Percentiles rank a stretch among this genome's conserved stretches.
phyloP scores from a whole-genome alignment of 2,113 vertebrate genomes.

The Phocoena phocoena region DNA sequence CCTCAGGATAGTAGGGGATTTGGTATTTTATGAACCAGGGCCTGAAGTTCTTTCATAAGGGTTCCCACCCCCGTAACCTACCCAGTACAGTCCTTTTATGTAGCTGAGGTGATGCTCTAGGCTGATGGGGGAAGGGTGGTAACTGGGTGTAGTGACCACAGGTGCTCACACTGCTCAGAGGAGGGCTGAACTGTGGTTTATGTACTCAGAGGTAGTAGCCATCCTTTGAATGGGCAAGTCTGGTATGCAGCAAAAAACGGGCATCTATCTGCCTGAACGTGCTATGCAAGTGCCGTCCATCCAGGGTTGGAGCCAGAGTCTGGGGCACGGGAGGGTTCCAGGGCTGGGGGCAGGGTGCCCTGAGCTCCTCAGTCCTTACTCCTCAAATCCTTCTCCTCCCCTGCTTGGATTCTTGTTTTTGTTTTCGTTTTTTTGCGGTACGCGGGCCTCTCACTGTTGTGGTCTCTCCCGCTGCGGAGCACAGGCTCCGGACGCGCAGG shows the following conservation, averaged over 20 bases:
- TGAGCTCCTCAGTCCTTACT: neutral
- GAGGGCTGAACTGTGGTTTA: neutral
- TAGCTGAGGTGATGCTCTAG: accelerated
- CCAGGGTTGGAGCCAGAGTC: neutral
- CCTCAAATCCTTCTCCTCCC: neutral
- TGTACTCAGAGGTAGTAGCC: neutral
- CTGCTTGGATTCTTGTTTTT: neutral
- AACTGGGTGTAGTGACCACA: neutral
- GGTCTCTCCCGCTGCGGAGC: too few species aligned
- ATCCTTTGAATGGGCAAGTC: neutral
- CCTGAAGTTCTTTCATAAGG: neutral
- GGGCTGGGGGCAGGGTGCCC: accelerated
- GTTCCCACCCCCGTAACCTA: neutral
- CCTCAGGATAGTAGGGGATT: neutral
- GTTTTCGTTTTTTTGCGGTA: too few species aligned
- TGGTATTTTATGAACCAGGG: neutral
- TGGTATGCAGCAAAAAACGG: too few species aligned
- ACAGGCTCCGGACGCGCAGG: too few species aligned
- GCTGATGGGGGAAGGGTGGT: too few species aligned
- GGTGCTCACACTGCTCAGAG: neutral
- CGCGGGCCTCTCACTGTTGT: too few species aligned
- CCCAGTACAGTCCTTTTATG: neutral
- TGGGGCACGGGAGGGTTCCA: too few species aligned
- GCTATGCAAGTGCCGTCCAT: neutral
- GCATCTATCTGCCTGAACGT: neutral